A percentile compares a stretch with the other conserved stretches of the same genome.
Evolutionary conservation across 2,888 invertebrate genomes (phyloP).

Genomic region (Polydrusus cervinus): DNA sequence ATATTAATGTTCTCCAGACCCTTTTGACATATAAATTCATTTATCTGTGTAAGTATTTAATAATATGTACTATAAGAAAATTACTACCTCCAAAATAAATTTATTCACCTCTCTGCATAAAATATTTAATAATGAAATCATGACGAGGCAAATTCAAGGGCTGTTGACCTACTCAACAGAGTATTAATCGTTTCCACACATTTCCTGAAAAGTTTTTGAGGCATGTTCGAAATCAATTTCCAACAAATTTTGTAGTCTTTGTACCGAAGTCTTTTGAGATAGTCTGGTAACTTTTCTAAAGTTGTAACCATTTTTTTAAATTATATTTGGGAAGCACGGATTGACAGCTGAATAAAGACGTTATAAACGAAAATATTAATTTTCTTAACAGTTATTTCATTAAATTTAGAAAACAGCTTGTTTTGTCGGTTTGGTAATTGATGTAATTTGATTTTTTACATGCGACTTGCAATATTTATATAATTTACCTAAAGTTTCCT

Average conservation of each 20-base stretch:
- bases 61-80: constrained; percentile 3
- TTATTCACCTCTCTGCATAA: background rate
- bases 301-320: background rate
- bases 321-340: background rate
- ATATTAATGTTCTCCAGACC: background rate
- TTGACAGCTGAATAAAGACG: background rate
- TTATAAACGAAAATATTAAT: background rate
- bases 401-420: too few species aligned
- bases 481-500: too few species aligned
- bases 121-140: constrained; percentile 18
- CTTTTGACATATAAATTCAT: background rate
- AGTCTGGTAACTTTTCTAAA: background rate
- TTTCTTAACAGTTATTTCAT: background rate
- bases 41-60: background rate
- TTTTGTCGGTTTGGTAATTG: too few species aligned
- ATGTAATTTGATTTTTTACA: too few species aligned
- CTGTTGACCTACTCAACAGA: constrained; percentile 37
- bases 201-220: constrained; percentile 10
- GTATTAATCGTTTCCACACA: constrained; percentile 38
- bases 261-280: background rate
- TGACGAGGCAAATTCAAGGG: constrained; percentile 36
- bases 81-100: constrained; percentile 1
- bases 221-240: constrained; percentile 16
- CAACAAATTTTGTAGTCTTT: constrained; percentile 6
- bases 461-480: too few species aligned